Evolutionary conservation across 2,888 invertebrate species (phyloP).

Genomic region (Xylota sylvarum): DNA sequence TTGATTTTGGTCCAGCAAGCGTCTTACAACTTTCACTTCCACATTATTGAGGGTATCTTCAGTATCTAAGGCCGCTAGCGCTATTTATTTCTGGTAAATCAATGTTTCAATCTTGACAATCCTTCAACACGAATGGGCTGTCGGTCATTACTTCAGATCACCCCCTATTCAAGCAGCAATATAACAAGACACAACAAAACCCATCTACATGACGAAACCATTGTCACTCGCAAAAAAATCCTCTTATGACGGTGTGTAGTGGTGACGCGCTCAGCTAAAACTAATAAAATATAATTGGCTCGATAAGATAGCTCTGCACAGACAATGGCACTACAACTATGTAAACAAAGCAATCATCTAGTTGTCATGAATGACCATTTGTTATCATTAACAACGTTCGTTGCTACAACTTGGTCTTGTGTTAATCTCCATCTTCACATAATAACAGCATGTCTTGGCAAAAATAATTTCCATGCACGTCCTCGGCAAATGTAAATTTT

Average conservation of each 20-base stretch:
- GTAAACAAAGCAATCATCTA: conserved; percentile 18
- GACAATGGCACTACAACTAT: conserved; percentile 20
- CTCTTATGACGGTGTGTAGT: neutral
- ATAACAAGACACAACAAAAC: neutral
- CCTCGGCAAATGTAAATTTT: conserved; percentile 37
- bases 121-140: too few species aligned
- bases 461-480: neutral
- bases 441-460: conserved; percentile 5
- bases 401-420: conserved; percentile 5
- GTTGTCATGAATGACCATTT: conserved; percentile 41
- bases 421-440: conserved; percentile 15
- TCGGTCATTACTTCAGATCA: too few species aligned
- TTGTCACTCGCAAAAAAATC: neutral
- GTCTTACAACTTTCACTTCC: too few species aligned
- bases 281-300: conserved; percentile 57
- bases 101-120: too few species aligned
- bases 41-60: too few species aligned
- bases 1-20: too few species aligned
- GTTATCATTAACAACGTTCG: conserved; percentile 42
- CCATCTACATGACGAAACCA: neutral
- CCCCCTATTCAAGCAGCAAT: neutral
- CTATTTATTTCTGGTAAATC: too few species aligned
- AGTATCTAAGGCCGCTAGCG: too few species aligned
- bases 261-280: conserved; percentile 1
- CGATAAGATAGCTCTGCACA: conserved; percentile 44